These are phyloP conservation scores for Bettongia penicillata DNA, from an alignment of 2,113 vertebrate species.

Conservation along the genomic window DNA sequence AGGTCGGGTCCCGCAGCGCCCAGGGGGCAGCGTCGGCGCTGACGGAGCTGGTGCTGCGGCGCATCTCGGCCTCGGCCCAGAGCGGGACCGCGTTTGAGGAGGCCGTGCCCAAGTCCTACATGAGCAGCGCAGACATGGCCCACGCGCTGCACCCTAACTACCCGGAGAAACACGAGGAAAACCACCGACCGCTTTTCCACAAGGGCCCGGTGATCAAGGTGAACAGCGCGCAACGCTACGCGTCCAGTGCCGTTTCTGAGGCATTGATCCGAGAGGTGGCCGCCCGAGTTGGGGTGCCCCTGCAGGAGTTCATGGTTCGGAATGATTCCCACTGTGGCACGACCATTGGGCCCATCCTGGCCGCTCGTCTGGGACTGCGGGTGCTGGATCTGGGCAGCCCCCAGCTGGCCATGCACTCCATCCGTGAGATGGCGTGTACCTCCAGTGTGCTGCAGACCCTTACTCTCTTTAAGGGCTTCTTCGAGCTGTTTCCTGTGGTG, in stretches of 20 bases:
- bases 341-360: slow-evolving; percentile 96
- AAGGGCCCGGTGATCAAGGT: slow-evolving; percentile 98
- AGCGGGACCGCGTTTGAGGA: too few species aligned
- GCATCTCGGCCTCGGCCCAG: too few species aligned
- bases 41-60: too few species aligned
- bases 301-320: slow-evolving; percentile 97
- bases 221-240: slow-evolving; percentile 97
- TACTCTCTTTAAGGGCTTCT: slow-evolving; percentile 91
- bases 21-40: too few species aligned
- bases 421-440: slow-evolving; percentile 98
- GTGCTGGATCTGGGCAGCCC: slow-evolving; percentile 94
- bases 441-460: slow-evolving; percentile 93
- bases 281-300: slow-evolving; percentile 85
- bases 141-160: too few species aligned
- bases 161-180: too few species aligned
- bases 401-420: slow-evolving; percentile 98
- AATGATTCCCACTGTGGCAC: slow-evolving; percentile 94
- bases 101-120: too few species aligned
- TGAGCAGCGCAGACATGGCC: too few species aligned
- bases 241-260: slow-evolving; percentile 94
- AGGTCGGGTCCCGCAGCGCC: too few species aligned
- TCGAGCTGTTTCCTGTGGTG: too few species aligned
- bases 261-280: slow-evolving; percentile 92
- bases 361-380: slow-evolving; percentile 92
- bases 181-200: not conserved